Conservation (phyloP, 2,888 invertebrate genomes). For the Eudemis profundana region DNA sequence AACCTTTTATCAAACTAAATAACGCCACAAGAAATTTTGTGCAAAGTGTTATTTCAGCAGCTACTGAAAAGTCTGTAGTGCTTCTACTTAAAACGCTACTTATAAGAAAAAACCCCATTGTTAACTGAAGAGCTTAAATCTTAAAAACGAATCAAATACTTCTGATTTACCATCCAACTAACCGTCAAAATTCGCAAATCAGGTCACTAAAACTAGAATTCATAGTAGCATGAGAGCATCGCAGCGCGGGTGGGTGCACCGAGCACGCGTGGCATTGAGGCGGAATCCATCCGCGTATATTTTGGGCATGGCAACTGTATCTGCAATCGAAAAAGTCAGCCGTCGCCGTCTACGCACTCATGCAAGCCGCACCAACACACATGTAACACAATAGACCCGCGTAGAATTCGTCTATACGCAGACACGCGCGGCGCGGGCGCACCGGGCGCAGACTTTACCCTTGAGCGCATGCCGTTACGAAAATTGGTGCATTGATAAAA, state of each 20-base stretch:
- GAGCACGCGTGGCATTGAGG: conserved; percentile 66
- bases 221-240: conserved; percentile 29
- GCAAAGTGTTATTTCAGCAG: too few relatives aligned
- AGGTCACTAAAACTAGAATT: conserved; percentile 37
- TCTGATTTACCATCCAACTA: background rate
- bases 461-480: conserved; percentile 77
- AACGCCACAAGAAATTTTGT: too few relatives aligned
- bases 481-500: conserved; percentile 82
- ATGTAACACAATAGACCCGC: conserved; percentile 70
- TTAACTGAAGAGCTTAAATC: background rate
- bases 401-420: conserved; percentile 52
- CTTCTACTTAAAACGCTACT: too few relatives aligned
- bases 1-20: too few relatives aligned
- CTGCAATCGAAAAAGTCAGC: conserved; percentile 79
- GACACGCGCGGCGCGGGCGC: conserved; percentile 59
- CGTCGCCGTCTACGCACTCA: conserved; percentile 69
- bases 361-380: conserved; percentile 61
- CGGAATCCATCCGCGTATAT: conserved; percentile 78
- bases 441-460: conserved; percentile 80
- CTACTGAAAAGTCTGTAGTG: too few relatives aligned
- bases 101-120: too few relatives aligned
- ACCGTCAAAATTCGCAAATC: conserved; percentile 17
- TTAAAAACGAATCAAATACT: background rate
- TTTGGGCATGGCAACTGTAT: conserved; percentile 82
- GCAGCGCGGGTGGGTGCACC: conserved; percentile 40